Evolutionary conservation across 2,113 vertebrate genomes (phyloP).

Genomic region (Acrocephalus kingi): DNA sequence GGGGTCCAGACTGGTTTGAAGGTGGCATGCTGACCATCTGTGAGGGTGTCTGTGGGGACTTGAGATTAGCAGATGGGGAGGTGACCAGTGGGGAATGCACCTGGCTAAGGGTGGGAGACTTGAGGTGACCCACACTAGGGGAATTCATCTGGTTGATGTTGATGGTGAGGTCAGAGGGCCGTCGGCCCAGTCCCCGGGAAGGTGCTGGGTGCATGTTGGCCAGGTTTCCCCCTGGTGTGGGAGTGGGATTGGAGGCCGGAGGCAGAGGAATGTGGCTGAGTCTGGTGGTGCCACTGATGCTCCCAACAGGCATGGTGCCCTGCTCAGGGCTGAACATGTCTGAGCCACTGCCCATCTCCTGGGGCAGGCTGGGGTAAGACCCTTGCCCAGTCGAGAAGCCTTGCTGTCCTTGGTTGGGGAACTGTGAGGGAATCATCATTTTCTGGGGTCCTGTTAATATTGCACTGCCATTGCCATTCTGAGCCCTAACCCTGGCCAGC

Average conservation of each 20-base stretch:
- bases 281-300: conserved; percentile 79
- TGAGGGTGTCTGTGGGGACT: conserved; percentile 89
- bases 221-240: conserved; percentile 21
- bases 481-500: conserved; percentile 82
- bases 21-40: conserved; percentile 82
- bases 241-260: conserved; percentile 58
- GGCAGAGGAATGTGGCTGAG: conserved; percentile 90
- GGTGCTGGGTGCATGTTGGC: conserved; percentile 74
- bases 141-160: conserved; percentile 88
- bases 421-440: conserved; percentile 83
- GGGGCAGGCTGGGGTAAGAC: conserved; percentile 79
- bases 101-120: conserved; percentile 90
- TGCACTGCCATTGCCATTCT: conserved; percentile 76
- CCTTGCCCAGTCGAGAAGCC: conserved; percentile 80
- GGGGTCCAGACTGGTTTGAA: conserved; percentile 79
- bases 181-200: conserved; percentile 78
- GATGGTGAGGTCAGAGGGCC: conserved; percentile 88
- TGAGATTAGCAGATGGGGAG: conserved; percentile 90
- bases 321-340: conserved; percentile 89
- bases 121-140: conserved; percentile 87
- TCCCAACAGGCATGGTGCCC: conserved; percentile 71
- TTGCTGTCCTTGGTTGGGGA: conserved; percentile 80
- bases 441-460: conserved; percentile 79
- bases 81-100: conserved; percentile 87
- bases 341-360: conserved; percentile 75